A percentile compares a stretch with the other conserved stretches of the same genome.
Conservation (phyloP, 2,797 vertebrate genomes). For the Acipenser ruthenus region DNA sequence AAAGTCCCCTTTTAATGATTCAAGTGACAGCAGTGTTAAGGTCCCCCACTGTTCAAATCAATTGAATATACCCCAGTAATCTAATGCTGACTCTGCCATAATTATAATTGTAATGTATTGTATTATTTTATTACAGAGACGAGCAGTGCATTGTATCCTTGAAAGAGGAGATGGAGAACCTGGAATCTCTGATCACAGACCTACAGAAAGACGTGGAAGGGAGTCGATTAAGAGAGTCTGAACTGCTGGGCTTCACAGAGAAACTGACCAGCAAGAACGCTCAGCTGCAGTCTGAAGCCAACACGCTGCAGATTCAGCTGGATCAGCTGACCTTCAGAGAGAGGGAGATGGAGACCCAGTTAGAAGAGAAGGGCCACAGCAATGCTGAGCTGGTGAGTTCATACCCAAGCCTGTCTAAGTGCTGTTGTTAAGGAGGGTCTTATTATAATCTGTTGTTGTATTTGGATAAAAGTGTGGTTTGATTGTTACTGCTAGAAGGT, state of each 20-base stretch:
- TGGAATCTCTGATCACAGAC: slow-evolving; percentile 76
- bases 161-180: slow-evolving; percentile 74
- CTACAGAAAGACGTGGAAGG: slow-evolving; percentile 89
- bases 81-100: too few species aligned
- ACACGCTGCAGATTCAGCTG: slow-evolving; percentile 77
- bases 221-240: slow-evolving; percentile 88
- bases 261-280: slow-evolving; percentile 95
- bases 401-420: background rate
- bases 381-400: slow-evolving; percentile 73
- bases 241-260: slow-evolving; percentile 89
- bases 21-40: too few species aligned
- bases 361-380: slow-evolving; percentile 63
- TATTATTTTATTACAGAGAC: slow-evolving; percentile 53
- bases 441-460: too few species aligned
- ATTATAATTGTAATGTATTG: too few species aligned
- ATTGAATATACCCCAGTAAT: too few species aligned
- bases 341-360: slow-evolving; percentile 65
- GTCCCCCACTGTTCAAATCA: too few species aligned
- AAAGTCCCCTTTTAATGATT: too few species aligned
- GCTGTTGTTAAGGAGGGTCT: too few species aligned
- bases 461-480: too few species aligned
- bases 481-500: too few species aligned
- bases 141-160: slow-evolving; percentile 74
- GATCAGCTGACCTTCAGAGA: slow-evolving; percentile 68
- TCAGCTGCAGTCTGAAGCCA: slow-evolving; percentile 91